Evolutionary conservation across 2,797 vertebrate species (phyloP).

Genomic region (Megalops cyprinoides): DNA sequence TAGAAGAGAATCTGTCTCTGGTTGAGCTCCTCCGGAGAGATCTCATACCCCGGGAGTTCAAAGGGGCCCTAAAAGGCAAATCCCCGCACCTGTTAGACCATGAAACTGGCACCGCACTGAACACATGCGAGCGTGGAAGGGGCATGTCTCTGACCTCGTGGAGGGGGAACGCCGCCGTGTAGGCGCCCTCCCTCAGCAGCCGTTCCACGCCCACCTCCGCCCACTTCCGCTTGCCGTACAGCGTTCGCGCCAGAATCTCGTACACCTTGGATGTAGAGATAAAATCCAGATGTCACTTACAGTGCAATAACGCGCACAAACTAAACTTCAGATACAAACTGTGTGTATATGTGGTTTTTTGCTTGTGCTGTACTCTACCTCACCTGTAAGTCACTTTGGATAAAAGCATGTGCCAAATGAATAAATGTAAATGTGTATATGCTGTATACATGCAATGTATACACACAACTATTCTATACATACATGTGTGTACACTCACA

Average conservation of each 20-base stretch:
- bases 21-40: conserved; percentile 70
- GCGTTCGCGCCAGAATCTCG: conserved; percentile 76
- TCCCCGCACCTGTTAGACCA: background rate
- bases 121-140: background rate
- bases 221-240: conserved; percentile 74
- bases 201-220: conserved; percentile 77
- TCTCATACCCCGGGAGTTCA: conserved; percentile 61
- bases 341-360: background rate
- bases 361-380: no score
- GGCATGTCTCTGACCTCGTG: conserved; percentile 66
- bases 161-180: conserved; percentile 74
- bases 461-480: no score
- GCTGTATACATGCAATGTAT: no score
- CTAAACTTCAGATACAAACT: background rate
- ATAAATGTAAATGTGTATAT: no score
- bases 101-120: background rate
- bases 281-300: conserved; percentile 37
- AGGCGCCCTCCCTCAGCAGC: conserved; percentile 75
- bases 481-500: no score
- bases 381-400: no score
- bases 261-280: conserved; percentile 64
- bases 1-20: conserved; percentile 74
- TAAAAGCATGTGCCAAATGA: no score
- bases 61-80: conserved; percentile 67
- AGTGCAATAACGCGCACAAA: no score